phyloP scores from a whole-genome alignment of 2,888 invertebrate species.

The Alviniconcha strummeri region DNA sequence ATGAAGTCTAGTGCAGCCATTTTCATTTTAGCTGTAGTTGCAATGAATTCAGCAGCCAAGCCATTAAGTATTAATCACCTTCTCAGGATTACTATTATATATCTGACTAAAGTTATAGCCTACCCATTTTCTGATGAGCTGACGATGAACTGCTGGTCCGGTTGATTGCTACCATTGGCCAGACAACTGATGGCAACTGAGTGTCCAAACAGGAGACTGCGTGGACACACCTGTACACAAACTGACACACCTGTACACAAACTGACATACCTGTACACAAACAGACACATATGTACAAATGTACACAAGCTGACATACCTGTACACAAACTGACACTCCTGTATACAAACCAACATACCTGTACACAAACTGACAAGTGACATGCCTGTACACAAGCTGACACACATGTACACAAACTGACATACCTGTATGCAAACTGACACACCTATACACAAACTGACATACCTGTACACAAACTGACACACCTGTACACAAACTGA shows the following conservation, averaged over 20 bases:
- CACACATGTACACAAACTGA: too few species aligned
- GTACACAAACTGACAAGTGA: too few species aligned
- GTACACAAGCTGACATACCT: not conserved
- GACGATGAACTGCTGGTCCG: constrained; percentile 92
- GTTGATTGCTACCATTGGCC: constrained; percentile 83
- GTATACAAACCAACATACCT: not conserved
- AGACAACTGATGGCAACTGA: constrained; percentile 89
- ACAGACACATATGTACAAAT: not conserved
- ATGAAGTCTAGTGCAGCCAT: too few species aligned
- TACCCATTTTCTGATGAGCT: constrained; percentile 94
- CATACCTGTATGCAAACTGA: too few species aligned
- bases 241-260: not conserved
- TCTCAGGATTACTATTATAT: too few species aligned
- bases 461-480: not conserved
- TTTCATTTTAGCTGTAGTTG: too few species aligned
- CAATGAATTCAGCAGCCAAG: too few species aligned
- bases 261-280: not conserved
- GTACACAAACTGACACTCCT: not conserved
- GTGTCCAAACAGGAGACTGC: constrained; percentile 94
- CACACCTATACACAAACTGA: not conserved
- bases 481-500: not conserved
- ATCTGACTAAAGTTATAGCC: constrained; percentile 21
- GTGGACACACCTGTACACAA: constrained; percentile 86
- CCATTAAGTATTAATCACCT: too few species aligned
- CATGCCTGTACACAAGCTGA: too few species aligned